Percentiles rank a stretch among this genome's conserved stretches.
Evolutionary conservation across 2,113 vertebrate genomes (phyloP).

Genomic region (Seriola aureovittata): DNA sequence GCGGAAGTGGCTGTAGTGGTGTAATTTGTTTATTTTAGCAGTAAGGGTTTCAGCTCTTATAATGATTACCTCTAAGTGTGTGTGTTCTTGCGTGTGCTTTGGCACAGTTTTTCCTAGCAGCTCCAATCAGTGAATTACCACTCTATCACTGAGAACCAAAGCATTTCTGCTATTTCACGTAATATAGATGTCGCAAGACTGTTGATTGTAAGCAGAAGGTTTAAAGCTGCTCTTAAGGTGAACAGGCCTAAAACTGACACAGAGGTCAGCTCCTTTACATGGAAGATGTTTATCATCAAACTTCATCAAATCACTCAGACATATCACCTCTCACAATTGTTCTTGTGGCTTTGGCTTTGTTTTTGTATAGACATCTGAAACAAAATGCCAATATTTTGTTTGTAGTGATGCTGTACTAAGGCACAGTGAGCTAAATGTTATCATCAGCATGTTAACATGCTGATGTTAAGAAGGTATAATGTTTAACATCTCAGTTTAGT

Average conservation of each 20-base stretch:
- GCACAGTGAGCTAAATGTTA: no score
- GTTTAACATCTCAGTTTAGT: no score
- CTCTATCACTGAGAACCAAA: conserved; percentile 7
- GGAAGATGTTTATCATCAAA: neutral
- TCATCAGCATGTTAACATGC: no score
- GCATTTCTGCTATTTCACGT: conserved; percentile 43
- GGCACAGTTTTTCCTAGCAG: conserved; percentile 14
- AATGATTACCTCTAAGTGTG: conserved; percentile 37
- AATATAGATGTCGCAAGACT: conserved; percentile 47
- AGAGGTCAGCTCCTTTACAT: neutral
- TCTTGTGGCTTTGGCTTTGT: neutral
- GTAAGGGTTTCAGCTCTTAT: neutral
- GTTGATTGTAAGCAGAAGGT: conserved; percentile 25
- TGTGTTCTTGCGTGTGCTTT: conserved; percentile 38
- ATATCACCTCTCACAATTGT: neutral
- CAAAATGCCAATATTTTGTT: no score
- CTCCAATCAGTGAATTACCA: conserved; percentile 35
- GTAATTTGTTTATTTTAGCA: conserved; percentile 65
- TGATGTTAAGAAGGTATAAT: no score
- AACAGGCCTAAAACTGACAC: neutral
- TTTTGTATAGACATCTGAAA: no score
- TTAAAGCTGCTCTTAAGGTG: neutral
- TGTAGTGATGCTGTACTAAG: no score
- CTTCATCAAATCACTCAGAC: neutral
- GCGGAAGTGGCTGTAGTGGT: conserved; percentile 5